Evolutionary conservation across 2,888 invertebrate species (phyloP), one percentile per base, ranked within the genome.

Genomic region (Argyra leucocephala): DNA sequence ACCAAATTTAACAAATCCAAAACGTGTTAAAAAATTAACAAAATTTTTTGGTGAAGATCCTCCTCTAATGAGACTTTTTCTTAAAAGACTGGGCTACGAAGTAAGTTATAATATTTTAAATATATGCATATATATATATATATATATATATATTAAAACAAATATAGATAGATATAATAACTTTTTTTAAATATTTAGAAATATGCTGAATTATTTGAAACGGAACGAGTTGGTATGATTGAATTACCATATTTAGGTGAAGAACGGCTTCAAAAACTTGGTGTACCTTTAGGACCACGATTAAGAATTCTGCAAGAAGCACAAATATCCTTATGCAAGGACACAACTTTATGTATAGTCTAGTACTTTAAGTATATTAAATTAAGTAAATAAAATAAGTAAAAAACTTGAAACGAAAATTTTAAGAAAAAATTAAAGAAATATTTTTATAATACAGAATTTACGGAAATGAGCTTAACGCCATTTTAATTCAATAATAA

Each of bases 31-130:
- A 78, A 88, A 94, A 73, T 83, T 94, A 69, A 93, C 93, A 66
- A 91, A 93, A 84, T 94, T 95, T 83, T 95, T 95, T 82, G 95
- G 94, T 26, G 91, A 92, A 78, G 94, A 95, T 79, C 94, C 94
- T 36, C 94, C 94, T 12, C 84, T 94, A 70, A 86, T 94, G 80
- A 84, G 93, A 78, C 83, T 94, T 66, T 95, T 94, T 82, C 83
- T 95, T 64, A 89, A 91, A 81, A 92, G 91, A 80, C 84, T 95
- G 70, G 94, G 94, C 73, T 95, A 94, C 80, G 93, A 94, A 87
- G 94, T 90, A 77, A 18, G 21, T 37, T n/a, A 22, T 63, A 18
- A 1, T 15, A 18, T 58, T 9, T 58, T 21, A 58, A 22, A 10
- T 58, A 2, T 6, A 21, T 58, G 21, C 21, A 58, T 22, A 6